Conservation (phyloP, 35 echinoderm and acorn worm genomes). For the Apostichopus parvimensis region DNA sequence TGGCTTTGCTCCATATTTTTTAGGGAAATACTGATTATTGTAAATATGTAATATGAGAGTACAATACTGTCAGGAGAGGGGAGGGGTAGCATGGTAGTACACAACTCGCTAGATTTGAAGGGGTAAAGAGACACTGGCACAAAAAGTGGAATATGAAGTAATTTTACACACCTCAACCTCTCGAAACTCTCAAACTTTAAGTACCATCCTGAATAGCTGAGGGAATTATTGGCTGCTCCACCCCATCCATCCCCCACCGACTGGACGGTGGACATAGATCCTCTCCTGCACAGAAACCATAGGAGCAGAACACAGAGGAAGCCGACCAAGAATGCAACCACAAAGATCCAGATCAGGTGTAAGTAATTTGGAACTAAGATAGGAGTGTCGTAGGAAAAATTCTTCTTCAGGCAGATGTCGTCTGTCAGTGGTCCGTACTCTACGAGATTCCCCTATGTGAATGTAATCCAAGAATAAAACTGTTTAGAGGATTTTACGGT, state of each 20-base stretch:
- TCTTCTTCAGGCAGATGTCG: slow-evolving; percentile 44
- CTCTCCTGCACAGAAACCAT: slow-evolving; percentile 47
- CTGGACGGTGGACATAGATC: slow-evolving; percentile 65
- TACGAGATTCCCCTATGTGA: background rate
- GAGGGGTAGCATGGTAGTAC: too few relatives aligned
- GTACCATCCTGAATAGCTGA: slow-evolving; percentile 33
- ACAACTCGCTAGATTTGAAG: too few relatives aligned
- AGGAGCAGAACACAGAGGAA: slow-evolving; percentile 53
- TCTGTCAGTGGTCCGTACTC: slow-evolving; percentile 57
- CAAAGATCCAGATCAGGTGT: slow-evolving; percentile 47
- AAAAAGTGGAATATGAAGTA: too few relatives aligned
- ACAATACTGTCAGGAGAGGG: too few relatives aligned
- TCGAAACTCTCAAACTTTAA: slow-evolving; percentile 22
- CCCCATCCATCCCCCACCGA: slow-evolving; percentile 54
- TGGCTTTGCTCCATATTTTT: too few relatives aligned
- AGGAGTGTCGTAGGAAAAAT: slow-evolving; percentile 19
- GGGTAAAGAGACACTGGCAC: too few relatives aligned
- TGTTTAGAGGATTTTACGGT: too few relatives aligned
- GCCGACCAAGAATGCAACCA: slow-evolving; percentile 64
- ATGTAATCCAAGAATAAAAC: too few relatives aligned
- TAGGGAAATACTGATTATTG: too few relatives aligned
- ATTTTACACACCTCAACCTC: background rate
- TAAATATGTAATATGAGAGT: too few relatives aligned
- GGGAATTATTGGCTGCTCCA: slow-evolving; percentile 7
- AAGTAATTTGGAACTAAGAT: slow-evolving; percentile 20